Evolutionary conservation across 2,888 invertebrate species (phyloP).

Genomic region (Sesia bembeciformis): DNA sequence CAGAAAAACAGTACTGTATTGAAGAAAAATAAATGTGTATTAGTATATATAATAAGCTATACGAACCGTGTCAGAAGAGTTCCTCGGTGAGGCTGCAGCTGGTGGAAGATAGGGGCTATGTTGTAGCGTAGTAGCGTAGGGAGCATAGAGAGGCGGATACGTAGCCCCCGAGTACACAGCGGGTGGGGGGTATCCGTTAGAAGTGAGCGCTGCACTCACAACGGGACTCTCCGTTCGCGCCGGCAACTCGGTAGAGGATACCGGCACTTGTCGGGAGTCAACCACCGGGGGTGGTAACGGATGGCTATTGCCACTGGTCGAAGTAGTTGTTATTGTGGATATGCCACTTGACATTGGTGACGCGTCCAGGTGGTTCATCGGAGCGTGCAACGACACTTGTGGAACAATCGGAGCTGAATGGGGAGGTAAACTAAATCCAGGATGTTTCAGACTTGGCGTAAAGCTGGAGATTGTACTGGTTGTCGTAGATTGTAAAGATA

Average conservation of each 20-base stretch:
- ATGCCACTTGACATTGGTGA: slow-evolving; percentile 30
- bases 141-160: slow-evolving; percentile 83
- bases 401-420: slow-evolving; percentile 31
- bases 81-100: slow-evolving; percentile 76
- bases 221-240: slow-evolving; percentile 47
- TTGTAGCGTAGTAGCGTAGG: slow-evolving; percentile 82
- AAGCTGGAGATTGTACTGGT: slow-evolving; percentile 47
- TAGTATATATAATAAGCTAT: not conserved
- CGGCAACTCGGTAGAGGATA: slow-evolving; percentile 68
- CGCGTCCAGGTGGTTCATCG: slow-evolving; percentile 35
- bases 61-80: slow-evolving; percentile 70
- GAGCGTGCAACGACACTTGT: slow-evolving; percentile 35
- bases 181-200: slow-evolving; percentile 77
- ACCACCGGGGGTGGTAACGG: slow-evolving; percentile 46
- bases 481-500: slow-evolving; percentile 35
- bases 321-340: slow-evolving; percentile 35
- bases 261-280: slow-evolving; percentile 42
- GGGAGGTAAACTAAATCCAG: slow-evolving; percentile 38
- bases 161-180: slow-evolving; percentile 79
- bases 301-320: slow-evolving; percentile 42
- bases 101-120: slow-evolving; percentile 84
- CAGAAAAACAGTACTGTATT: slow-evolving; percentile 11
- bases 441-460: slow-evolving; percentile 47
- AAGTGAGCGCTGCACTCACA: slow-evolving; percentile 79
- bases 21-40: not conserved